phyloP scores from a whole-genome alignment of 1,140 invertebrate species.

The Yoshiicerus persimilis region DNA sequence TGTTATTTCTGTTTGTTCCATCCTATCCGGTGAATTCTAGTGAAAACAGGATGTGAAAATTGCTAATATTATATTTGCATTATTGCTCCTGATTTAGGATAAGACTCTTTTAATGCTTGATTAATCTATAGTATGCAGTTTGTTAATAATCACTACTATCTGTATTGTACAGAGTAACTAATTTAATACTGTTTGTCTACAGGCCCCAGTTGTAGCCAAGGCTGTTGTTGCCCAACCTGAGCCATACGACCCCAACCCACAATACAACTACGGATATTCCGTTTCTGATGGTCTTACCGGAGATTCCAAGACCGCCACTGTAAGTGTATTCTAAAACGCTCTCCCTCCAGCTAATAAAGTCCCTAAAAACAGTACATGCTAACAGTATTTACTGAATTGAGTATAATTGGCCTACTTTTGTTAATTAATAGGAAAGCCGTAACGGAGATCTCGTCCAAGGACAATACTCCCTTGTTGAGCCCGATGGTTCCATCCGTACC shows the following conservation, averaged over 20 bases:
- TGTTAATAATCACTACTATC: too few species aligned
- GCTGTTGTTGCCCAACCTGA: background rate
- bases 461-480: constrained; percentile 54
- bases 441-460: background rate
- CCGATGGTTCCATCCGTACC: constrained; percentile 67
- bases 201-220: background rate
- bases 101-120: background rate
- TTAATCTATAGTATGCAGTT: background rate
- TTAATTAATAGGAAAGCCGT: background rate
- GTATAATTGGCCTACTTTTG: background rate
- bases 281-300: constrained; percentile 48
- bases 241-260: constrained; percentile 7
- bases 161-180: too few species aligned
- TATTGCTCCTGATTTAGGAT: background rate
- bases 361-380: too few species aligned
- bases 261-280: constrained; percentile 39
- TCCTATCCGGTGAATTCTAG: background rate
- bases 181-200: too few species aligned
- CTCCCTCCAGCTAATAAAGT: background rate
- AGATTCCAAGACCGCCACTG: constrained; percentile 23
- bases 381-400: too few species aligned
- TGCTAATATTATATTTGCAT: background rate
- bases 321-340: background rate
- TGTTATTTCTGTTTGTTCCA: background rate
- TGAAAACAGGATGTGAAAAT: background rate